Evolutionary conservation across 2,888 invertebrate species (phyloP).

Genomic region (Abrostola triplasia): DNA sequence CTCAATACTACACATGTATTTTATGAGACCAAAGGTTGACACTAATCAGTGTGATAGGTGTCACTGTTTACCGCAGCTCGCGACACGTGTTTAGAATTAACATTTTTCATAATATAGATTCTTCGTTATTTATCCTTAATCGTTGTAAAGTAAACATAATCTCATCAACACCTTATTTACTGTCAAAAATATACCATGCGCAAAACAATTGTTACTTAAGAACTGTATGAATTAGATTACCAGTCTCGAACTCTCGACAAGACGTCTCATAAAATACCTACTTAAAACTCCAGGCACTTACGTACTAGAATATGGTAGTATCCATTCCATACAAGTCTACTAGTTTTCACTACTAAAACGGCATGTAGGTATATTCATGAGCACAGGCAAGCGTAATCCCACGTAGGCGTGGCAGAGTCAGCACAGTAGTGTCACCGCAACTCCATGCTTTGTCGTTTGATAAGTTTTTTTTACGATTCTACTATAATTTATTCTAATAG

Average conservation of each 20-base stretch:
- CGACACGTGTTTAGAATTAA: slow-evolving; percentile 41
- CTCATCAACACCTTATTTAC: slow-evolving; percentile 8
- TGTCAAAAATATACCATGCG: too few relatives aligned
- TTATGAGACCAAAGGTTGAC: slow-evolving; percentile 25
- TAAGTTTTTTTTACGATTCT: slow-evolving; percentile 29
- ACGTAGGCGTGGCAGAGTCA: slow-evolving; percentile 48
- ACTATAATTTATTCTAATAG: slow-evolving; percentile 29
- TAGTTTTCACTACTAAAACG: slow-evolving; percentile 48
- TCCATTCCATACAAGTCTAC: slow-evolving; percentile 41
- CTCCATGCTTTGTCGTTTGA: slow-evolving; percentile 7
- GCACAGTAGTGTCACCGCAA: slow-evolving; percentile 1
- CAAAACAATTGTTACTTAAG: too few relatives aligned
- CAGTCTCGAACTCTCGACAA: too few relatives aligned
- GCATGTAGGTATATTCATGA: slow-evolving; percentile 46
- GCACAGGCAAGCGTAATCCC: slow-evolving; percentile 50
- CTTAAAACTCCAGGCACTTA: slow-evolving; percentile 1
- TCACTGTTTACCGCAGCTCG: slow-evolving; percentile 35
- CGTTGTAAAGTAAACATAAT: neutral
- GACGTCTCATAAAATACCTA: neutral
- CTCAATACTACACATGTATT: neutral
- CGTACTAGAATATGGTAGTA: slow-evolving; percentile 28
- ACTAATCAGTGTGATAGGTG: slow-evolving; percentile 29
- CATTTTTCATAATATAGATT: slow-evolving; percentile 2
- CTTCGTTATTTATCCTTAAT: slow-evolving; percentile 8
- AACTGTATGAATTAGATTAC: slow-evolving; percentile 1